Evolutionary conservation across 1,140 invertebrate species (phyloP).

Genomic region (Drosophila albomicans): DNA sequence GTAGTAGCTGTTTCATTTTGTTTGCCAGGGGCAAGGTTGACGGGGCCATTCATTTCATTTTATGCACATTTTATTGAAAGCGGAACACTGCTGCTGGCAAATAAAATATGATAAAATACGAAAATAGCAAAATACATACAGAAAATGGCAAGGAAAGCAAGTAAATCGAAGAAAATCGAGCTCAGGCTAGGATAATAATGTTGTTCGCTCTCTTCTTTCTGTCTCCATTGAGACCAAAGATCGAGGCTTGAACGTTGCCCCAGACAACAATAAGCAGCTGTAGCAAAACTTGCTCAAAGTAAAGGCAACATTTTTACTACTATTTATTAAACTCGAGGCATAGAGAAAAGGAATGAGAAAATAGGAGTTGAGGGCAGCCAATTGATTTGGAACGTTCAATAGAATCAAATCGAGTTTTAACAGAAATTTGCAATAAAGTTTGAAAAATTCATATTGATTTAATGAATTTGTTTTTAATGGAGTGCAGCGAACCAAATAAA

Average conservation of each 20-base stretch:
- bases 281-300: constrained; percentile 3
- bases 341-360: background rate
- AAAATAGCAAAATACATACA: constrained; percentile 23
- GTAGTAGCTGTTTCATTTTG: constrained; percentile 10
- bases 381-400: background rate
- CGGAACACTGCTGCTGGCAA: constrained; percentile 60
- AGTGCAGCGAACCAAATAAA: no score
- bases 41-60: constrained; percentile 69
- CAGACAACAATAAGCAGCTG: constrained; percentile 28
- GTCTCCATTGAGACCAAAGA: constrained; percentile 47
- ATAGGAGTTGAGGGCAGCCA: background rate
- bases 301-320: background rate
- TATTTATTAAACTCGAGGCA: constrained; percentile 10
- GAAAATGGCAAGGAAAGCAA: background rate
- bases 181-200: constrained; percentile 42
- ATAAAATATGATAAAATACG: constrained; percentile 70
- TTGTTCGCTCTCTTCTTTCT: background rate
- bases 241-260: constrained; percentile 32
- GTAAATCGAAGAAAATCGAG: constrained; percentile 8
- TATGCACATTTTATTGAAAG: constrained; percentile 72
- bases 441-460: no score
- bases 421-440: no score
- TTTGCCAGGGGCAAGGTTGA: constrained; percentile 63
- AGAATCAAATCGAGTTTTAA: no score
- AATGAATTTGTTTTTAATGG: no score